These are phyloP conservation scores for Regulus satrapa DNA, from an alignment of 2,113 vertebrate species.

Conservation along the genomic window DNA sequence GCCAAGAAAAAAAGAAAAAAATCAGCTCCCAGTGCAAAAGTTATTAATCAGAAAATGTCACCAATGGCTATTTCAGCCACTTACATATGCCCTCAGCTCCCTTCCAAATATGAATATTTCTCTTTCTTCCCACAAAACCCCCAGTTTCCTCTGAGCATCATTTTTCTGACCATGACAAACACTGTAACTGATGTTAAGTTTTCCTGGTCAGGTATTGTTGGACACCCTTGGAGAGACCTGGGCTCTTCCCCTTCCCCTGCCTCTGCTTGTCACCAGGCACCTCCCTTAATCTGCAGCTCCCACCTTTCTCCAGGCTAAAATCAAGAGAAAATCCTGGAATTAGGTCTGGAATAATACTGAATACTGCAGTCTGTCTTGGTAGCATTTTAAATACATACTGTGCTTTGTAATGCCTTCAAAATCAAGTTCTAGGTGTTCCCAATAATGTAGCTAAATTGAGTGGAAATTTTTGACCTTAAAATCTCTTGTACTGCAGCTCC, in stretches of 20 bases:
- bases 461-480: conserved; percentile 32
- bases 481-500: background rate
- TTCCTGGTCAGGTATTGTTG: background rate
- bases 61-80: background rate
- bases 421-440: background rate
- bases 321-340: background rate
- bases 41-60: background rate
- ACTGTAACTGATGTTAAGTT: background rate
- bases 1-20: background rate
- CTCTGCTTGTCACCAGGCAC: background rate
- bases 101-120: background rate
- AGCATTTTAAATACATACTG: background rate
- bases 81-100: background rate
- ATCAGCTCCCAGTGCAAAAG: background rate
- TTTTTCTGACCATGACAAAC: background rate
- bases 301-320: background rate
- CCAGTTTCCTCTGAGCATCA: background rate
- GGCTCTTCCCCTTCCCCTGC: background rate
- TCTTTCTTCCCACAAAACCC: background rate
- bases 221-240: background rate
- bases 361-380: background rate
- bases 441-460: background rate
- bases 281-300: background rate
- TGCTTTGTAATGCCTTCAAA: background rate
- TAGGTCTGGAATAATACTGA: background rate